These are phyloP conservation scores for Phyllopteryx taeniolatus DNA, from an alignment of 2,113 vertebrate genomes.

Conservation along the genomic window DNA sequence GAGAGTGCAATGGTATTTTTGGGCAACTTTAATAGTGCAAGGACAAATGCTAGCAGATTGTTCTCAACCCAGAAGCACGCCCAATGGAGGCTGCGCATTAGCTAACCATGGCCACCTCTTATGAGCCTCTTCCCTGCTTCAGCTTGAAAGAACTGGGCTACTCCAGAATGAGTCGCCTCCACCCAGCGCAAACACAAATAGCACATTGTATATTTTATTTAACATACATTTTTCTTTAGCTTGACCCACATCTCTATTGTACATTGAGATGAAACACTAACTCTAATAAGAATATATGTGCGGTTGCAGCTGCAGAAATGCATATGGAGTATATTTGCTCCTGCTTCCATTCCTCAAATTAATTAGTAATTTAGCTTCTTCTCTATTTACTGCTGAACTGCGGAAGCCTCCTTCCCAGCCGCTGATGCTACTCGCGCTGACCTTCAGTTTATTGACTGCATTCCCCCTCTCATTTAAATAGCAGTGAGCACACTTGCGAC, in stretches of 20 bases:
- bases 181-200: constrained; percentile 12
- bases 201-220: not conserved
- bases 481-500: constrained; percentile 12
- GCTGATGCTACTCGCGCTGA: constrained; percentile 7
- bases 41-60: constrained; percentile 34
- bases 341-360: not conserved
- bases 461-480: constrained; percentile 38
- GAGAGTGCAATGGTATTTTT: not conserved
- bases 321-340: not conserved
- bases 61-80: not conserved
- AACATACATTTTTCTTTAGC: not conserved
- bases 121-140: constrained; percentile 16
- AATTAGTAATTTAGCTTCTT: constrained; percentile 12
- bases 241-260: constrained; percentile 3
- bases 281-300: not conserved
- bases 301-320: not conserved
- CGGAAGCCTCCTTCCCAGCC: constrained; percentile 6
- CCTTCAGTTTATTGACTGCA: constrained; percentile 21
- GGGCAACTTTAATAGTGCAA: constrained; percentile 13
- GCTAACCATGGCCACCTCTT: constrained; percentile 50
- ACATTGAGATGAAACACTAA: constrained; percentile 2
- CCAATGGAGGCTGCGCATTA: constrained; percentile 40
- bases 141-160: constrained; percentile 24
- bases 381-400: constrained; percentile 14
- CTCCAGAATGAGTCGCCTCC: constrained; percentile 3